Conservation (phyloP, 1,140 invertebrate species). For the Camponotus pennsylvanicus region DNA sequence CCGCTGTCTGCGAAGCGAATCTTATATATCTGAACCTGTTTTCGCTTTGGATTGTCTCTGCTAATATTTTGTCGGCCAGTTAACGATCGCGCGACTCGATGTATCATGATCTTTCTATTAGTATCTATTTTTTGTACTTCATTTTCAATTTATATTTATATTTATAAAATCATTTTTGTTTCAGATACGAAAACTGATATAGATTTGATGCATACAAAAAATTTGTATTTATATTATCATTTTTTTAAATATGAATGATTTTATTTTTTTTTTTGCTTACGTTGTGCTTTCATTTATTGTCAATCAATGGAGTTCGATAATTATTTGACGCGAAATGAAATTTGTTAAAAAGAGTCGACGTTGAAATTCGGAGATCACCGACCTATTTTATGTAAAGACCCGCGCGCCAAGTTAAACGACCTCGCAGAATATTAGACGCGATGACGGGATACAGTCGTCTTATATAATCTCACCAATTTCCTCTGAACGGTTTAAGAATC, state of each 20-base stretch:
- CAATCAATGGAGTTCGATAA: neutral
- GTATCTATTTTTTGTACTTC: neutral
- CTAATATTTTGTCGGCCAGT: neutral
- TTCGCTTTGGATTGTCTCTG: no score
- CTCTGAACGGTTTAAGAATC: neutral
- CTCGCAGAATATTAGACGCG: constrained; percentile 36
- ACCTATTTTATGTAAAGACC: constrained; percentile 33
- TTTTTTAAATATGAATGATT: neutral
- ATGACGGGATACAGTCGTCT: constrained; percentile 15
- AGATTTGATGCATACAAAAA: neutral
- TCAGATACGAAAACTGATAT: neutral
- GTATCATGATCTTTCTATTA: neutral
- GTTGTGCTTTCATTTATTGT: neutral
- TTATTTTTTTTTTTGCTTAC: neutral
- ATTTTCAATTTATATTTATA: neutral
- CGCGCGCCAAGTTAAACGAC: constrained; percentile 51
- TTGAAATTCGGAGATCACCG: constrained; percentile 28
- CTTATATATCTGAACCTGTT: neutral
- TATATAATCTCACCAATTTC: constrained; percentile 43
- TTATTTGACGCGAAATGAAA: neutral
- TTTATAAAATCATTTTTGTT: neutral
- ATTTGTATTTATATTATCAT: neutral
- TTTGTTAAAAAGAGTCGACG: constrained; percentile 14
- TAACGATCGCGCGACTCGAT: neutral
- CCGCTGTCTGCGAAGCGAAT: neutral